Base-by-base conservation (phyloP, 1,140 invertebrate genomes). In the Grapholita molesta region DNA sequence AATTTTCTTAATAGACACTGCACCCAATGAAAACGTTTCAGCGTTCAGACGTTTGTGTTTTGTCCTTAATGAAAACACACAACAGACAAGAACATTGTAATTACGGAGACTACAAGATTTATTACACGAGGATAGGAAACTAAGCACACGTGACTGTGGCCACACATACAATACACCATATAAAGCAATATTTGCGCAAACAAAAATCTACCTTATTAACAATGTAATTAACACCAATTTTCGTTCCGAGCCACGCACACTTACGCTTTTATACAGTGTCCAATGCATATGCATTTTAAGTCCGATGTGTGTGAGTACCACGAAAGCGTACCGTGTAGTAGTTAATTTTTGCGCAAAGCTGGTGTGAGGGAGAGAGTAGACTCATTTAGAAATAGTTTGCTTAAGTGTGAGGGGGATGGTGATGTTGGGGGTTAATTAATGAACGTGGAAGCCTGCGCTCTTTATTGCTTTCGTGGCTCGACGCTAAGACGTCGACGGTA, bases 301-400 rank as follows among this genome's bases (percentile, higher is more conserved):
- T 78, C 78, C 74, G 68, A 73, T 78, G 80, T 82, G 86, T 91
- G 86, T 87, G 85, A 79, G 86, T 83, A 83, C 78, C 82, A 83
- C 78, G 76, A 84, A 83, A 84, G 78, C 79, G 81, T 82, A 85
- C 82, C 82, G 82, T 89, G 89, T 89, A 90, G 87, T 89, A 86
- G 88, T 92, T 92, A 92, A 92, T 92, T 92, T 92, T 92, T 92
- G 91, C 91, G 91, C 91, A 92, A 92, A 92, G 91, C 89, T 86
- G 73, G 89, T 75, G 84, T 53, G 85, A 92, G 79, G 68, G 90
- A 88, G 92, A 92, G 70, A 78, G 55, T 72, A 18, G 65, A 75
- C 86, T 92, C 89, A 92, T 92, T 92, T 92, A 91, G 86, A 85
- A 86, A 85, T 87, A 83, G 76, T 83, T 83, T 78, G 67, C 64